Evolutionary conservation across 2,113 vertebrate genomes (phyloP).

Genomic region (Rissa tridactyla): DNA sequence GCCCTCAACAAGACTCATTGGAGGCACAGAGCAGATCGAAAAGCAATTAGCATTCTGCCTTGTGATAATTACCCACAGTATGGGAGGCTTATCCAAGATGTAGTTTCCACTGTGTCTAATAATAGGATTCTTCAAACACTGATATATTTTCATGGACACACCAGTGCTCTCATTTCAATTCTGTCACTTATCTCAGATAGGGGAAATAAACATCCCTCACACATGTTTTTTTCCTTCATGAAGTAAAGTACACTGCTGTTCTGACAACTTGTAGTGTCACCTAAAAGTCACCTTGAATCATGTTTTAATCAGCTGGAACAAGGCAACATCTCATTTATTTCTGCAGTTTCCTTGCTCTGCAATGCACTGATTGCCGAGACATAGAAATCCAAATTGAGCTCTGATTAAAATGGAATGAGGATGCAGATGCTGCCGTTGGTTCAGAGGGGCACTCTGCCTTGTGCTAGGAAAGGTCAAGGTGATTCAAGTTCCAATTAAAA

Average conservation of each 20-base stretch:
- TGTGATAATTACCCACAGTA: constrained; percentile 80
- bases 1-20: constrained; percentile 58
- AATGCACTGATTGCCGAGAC: constrained; percentile 49
- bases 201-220: constrained; percentile 65
- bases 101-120: constrained; percentile 74
- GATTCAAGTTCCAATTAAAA: constrained; percentile 45
- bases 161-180: constrained; percentile 58
- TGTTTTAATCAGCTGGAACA: constrained; percentile 69
- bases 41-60: constrained; percentile 80
- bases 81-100: constrained; percentile 68
- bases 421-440: constrained; percentile 50
- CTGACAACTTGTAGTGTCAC: constrained; percentile 60
- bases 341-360: constrained; percentile 44
- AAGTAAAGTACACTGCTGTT: constrained; percentile 45
- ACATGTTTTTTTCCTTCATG: neutral
- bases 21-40: constrained; percentile 71
- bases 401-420: constrained; percentile 71
- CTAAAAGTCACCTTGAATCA: constrained; percentile 76
- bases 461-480: constrained; percentile 65
- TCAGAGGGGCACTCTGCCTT: neutral
- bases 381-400: constrained; percentile 67
- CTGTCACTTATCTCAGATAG: constrained; percentile 63
- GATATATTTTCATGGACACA: constrained; percentile 69
- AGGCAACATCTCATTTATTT: constrained; percentile 77
- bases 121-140: constrained; percentile 74